Percentiles rank a stretch among this genome's conserved stretches.
Conservation (phyloP, 2,113 vertebrate species). For the Psilopsiagon aymara region DNA sequence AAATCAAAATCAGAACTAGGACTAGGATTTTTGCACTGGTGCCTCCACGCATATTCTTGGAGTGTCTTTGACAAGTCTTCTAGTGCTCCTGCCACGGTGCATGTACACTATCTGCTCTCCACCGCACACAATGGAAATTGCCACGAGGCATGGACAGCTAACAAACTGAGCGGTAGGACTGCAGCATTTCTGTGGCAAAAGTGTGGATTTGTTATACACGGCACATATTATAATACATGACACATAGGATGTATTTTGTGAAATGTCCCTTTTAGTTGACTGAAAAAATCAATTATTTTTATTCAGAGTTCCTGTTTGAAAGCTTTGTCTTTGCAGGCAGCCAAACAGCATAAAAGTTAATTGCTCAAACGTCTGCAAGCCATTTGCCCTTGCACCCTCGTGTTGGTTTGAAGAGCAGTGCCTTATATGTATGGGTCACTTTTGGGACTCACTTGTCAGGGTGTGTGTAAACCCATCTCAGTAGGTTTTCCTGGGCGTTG, state of each 20-base stretch:
- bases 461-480: background rate
- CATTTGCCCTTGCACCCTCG: background rate
- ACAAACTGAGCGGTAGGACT: background rate
- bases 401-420: background rate
- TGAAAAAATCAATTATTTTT: background rate
- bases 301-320: background rate
- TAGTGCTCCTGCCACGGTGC: background rate
- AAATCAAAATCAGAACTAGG: background rate
- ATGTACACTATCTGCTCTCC: background rate
- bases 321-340: background rate
- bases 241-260: background rate
- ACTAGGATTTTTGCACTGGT: background rate
- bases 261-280: background rate
- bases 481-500: background rate
- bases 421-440: background rate
- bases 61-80: background rate
- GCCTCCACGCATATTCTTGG: background rate
- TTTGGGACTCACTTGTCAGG: background rate
- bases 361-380: background rate
- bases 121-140: background rate
- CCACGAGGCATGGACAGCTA: background rate
- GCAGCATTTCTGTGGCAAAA: background rate
- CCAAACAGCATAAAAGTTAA: background rate
- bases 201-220: background rate
- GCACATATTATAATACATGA: background rate